Evolutionary conservation across 2,113 vertebrate species (phyloP).

Genomic region (Ibidorhyncha struthersii): DNA sequence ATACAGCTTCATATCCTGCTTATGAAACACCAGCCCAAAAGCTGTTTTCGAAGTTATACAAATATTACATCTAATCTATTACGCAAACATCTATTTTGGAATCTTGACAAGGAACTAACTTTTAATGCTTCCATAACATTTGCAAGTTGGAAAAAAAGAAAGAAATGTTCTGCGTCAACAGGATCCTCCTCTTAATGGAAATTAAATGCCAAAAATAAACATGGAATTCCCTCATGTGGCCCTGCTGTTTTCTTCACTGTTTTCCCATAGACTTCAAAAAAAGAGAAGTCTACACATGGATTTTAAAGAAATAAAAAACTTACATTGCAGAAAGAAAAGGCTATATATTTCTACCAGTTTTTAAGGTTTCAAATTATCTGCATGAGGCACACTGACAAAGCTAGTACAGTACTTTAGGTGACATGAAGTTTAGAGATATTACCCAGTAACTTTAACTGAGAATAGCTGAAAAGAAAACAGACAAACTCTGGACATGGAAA

Average conservation of each 20-base stretch:
- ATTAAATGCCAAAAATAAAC: constrained; percentile 32
- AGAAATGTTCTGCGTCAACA: not conserved
- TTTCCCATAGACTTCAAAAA: constrained; percentile 1
- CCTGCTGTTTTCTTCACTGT: not conserved
- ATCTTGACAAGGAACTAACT: constrained; percentile 25
- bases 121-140: constrained; percentile 30
- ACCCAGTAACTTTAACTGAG: not conserved
- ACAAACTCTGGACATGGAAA: not conserved
- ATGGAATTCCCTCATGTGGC: constrained; percentile 29
- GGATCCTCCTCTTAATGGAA: constrained; percentile 20
- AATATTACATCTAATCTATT: not conserved
- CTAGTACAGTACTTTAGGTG: not conserved
- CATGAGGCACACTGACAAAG: not conserved
- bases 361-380: not conserved
- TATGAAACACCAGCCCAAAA: not conserved
- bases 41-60: constrained; percentile 10
- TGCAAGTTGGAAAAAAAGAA: not conserved
- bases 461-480: not conserved
- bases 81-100: not conserved
- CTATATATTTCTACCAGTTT: not conserved
- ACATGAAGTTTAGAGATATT: not conserved
- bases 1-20: not conserved
- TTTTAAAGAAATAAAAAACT: not conserved
- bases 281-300: not conserved
- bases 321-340: not conserved